Percentiles rank a stretch among this genome's conserved stretches.
phyloP scores from a whole-genome alignment of 2,797 vertebrate genomes.

The Sebastes flavidus region DNA sequence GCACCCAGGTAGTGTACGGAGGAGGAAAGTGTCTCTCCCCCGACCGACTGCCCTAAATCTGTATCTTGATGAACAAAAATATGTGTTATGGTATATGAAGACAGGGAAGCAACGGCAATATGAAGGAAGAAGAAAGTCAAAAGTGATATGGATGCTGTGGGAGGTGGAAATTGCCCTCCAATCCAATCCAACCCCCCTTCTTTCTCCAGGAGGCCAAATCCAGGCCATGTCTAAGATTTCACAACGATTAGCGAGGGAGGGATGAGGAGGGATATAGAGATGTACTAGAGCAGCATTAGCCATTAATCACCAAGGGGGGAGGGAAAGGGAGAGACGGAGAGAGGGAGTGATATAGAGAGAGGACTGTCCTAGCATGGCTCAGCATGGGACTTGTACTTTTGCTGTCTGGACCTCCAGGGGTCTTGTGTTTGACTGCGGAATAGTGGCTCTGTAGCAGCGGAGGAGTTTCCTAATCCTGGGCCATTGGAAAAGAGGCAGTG shows the following conservation, averaged over 20 bases:
- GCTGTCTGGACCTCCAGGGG: constrained; percentile 54
- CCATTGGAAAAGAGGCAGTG: background rate
- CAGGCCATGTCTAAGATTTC: constrained; percentile 83
- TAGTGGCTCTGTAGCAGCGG: background rate
- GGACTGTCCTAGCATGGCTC: constrained; percentile 40
- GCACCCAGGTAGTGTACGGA: background rate
- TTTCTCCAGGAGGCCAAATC: constrained; percentile 52
- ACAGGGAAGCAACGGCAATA: background rate
- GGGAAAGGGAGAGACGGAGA: background rate
- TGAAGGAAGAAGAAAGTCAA: background rate
- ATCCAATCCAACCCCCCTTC: background rate
- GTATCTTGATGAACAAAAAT: background rate
- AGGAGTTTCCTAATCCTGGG: background rate
- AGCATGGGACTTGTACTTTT: constrained; percentile 66
- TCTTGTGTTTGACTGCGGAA: constrained; percentile 28
- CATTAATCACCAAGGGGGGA: constrained; percentile 76
- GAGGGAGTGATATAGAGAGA: constrained; percentile 20
- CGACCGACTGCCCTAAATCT: background rate
- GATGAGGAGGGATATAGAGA: constrained; percentile 81
- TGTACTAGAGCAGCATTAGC: constrained; percentile 81
- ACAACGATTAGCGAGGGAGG: constrained; percentile 76
- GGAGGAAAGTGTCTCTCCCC: background rate
- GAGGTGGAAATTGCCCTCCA: constrained; percentile 1
- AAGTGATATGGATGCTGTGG: constrained; percentile 13
- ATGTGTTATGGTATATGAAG: background rate